Conservation (phyloP, 2,888 invertebrate species). For the Ophonus ardosiacus region DNA sequence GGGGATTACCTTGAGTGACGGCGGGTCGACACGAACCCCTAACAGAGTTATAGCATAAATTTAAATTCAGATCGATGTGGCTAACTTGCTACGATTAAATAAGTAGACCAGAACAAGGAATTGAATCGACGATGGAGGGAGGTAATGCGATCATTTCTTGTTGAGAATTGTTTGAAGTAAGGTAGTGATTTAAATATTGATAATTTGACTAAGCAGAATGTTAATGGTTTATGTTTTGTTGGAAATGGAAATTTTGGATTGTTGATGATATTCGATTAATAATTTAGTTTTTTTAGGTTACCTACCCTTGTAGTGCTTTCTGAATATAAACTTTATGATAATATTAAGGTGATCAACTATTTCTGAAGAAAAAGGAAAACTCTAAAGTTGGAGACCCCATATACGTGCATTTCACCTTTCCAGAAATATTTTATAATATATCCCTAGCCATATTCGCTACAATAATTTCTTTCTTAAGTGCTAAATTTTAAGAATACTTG, state of each 20-base stretch:
- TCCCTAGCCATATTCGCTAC: no score
- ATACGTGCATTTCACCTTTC: no score
- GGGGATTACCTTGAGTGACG: conserved; percentile 51
- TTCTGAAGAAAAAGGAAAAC: no score
- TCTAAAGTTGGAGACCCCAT: no score
- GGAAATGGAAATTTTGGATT: background rate
- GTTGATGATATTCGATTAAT: background rate
- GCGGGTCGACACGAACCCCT: conserved; percentile 42
- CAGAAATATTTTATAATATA: no score
- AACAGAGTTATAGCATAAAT: conserved; percentile 48
- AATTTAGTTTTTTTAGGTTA: background rate
- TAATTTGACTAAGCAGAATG: background rate
- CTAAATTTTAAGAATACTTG: no score
- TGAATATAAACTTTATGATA: no score
- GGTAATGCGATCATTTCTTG: conserved; percentile 16
- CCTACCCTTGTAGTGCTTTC: no score
- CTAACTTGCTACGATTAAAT: conserved; percentile 47
- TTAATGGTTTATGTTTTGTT: conserved; percentile 12
- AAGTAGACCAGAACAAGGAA: conserved; percentile 27
- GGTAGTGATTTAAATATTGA: background rate
- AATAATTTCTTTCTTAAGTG: no score
- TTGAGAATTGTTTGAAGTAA: background rate
- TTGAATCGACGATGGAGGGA: background rate
- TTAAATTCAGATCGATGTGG: conserved; percentile 59
- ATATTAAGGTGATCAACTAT: no score